Evolutionary conservation across 2,113 vertebrate genomes (phyloP).

Genomic region (Naja naja): DNA sequence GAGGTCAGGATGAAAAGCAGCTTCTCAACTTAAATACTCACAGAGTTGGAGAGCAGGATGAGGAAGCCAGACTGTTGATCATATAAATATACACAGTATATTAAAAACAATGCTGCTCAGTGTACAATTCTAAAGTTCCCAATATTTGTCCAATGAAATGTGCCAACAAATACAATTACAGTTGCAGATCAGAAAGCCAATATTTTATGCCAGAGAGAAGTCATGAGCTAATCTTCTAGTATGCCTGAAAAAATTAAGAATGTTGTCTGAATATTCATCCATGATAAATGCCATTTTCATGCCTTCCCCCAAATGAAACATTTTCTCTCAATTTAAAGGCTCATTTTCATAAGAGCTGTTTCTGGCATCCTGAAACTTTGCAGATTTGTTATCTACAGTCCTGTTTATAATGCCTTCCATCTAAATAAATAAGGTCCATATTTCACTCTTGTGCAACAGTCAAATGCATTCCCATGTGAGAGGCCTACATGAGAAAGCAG

Average conservation of each 20-base stretch:
- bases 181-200: not conserved
- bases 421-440: not conserved
- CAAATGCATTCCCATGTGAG: not conserved
- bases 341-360: not conserved
- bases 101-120: no score
- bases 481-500: not conserved
- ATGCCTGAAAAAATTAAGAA: not conserved
- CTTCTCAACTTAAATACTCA: not conserved
- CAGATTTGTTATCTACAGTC: not conserved
- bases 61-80: not conserved
- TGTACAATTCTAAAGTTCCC: not conserved
- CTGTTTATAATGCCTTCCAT: not conserved
- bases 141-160: not conserved
- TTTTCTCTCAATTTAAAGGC: not conserved
- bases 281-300: not conserved
- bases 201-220: not conserved
- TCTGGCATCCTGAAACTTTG: not conserved
- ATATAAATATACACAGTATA: not conserved
- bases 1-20: not conserved
- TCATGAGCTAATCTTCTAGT: not conserved
- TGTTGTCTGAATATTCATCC: not conserved
- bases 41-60: not conserved
- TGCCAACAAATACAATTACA: not conserved
- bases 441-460: not conserved
- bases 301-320: not conserved